Percentiles rank a stretch among this genome's conserved stretches.
phyloP scores from a whole-genome alignment of 2,888 invertebrate species.

The Sericinus montela region DNA sequence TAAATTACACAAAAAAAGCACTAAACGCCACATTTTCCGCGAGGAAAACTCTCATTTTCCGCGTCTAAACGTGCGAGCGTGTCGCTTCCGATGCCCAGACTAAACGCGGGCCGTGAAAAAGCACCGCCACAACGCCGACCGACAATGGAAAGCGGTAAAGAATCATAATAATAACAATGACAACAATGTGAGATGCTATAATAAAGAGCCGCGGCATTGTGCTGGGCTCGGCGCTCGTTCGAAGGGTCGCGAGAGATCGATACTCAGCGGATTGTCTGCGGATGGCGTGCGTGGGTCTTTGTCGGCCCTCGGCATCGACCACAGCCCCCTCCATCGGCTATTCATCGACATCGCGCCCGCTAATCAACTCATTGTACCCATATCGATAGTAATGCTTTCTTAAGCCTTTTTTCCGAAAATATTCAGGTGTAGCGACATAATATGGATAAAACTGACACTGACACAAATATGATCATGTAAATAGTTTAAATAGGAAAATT shows the following conservation, averaged over 20 bases:
- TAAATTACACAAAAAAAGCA: slow-evolving; percentile 45
- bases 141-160: slow-evolving; percentile 80
- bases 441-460: no score
- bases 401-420: no score
- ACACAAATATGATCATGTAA: no score
- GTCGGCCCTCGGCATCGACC: slow-evolving; percentile 38
- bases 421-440: no score
- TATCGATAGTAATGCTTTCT: background rate
- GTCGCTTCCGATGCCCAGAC: slow-evolving; percentile 77
- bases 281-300: slow-evolving; percentile 68
- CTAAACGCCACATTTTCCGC: slow-evolving; percentile 60
- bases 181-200: slow-evolving; percentile 80
- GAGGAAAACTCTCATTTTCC: slow-evolving; percentile 73
- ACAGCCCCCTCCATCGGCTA: slow-evolving; percentile 28
- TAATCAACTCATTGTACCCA: slow-evolving; percentile 15
- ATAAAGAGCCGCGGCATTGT: slow-evolving; percentile 78
- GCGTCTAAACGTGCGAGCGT: slow-evolving; percentile 75
- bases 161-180: slow-evolving; percentile 80
- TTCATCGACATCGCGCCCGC: slow-evolving; percentile 37
- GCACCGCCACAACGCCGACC: slow-evolving; percentile 78
- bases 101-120: slow-evolving; percentile 78
- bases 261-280: slow-evolving; percentile 73
- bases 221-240: slow-evolving; percentile 72
- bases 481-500: no score
- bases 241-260: slow-evolving; percentile 77